A percentile compares a stretch with the other conserved stretches of the same genome.
Evolutionary conservation across 2,797 vertebrate species (phyloP).

Genomic region (Amazona finschi): DNA sequence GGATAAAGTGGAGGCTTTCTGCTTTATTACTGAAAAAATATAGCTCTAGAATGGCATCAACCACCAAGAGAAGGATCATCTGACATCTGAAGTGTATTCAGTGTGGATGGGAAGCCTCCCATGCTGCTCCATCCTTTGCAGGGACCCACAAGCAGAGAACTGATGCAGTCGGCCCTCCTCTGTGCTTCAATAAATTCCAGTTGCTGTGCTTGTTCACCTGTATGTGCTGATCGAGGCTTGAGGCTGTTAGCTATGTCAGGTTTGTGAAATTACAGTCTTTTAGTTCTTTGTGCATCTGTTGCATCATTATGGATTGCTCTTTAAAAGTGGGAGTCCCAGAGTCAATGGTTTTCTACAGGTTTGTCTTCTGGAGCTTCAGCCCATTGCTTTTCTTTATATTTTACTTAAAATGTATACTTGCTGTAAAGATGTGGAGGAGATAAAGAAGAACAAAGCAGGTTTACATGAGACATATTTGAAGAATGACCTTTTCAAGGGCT

Average conservation of each 20-base stretch:
- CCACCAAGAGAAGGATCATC: not conserved
- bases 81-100: not conserved
- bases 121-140: not conserved
- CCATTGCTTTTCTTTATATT: not conserved
- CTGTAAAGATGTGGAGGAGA: not conserved
- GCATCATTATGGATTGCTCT: not conserved
- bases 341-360: not conserved
- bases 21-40: not conserved
- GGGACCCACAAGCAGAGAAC: not conserved
- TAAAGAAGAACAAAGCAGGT: not conserved
- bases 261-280: not conserved
- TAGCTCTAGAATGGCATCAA: not conserved
- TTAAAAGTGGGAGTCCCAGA: not conserved
- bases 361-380: not conserved
- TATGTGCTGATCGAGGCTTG: not conserved
- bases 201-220: rapidly evolving
- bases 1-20: not conserved
- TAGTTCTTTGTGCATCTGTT: not conserved
- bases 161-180: rapidly evolving
- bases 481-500: not conserved
- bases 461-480: not conserved
- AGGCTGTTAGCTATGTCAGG: not conserved
- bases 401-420: not conserved
- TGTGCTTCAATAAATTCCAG: not conserved
- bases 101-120: not conserved